phyloP scores from a whole-genome alignment of 64 coral and sea anemone species.

The Pocillopora damicornis region DNA sequence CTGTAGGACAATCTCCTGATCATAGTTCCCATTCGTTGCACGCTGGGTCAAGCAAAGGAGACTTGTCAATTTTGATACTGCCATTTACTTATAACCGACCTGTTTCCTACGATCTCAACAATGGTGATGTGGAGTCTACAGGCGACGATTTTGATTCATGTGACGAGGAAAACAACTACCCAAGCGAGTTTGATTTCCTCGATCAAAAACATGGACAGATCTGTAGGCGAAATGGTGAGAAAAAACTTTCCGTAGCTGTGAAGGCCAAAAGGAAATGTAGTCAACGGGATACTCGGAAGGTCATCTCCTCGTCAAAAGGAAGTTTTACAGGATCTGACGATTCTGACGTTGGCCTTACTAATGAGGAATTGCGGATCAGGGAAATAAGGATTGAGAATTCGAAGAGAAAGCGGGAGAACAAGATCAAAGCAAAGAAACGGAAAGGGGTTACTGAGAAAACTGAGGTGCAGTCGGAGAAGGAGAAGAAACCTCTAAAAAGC shows the following conservation, averaged over 20 bases:
- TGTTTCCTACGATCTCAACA: neutral
- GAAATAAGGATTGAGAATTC: neutral
- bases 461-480: neutral
- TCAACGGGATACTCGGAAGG: neutral
- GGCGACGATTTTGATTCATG: conserved; percentile 11
- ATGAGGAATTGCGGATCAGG: conserved; percentile 15
- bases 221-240: neutral
- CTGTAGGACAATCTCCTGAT: neutral
- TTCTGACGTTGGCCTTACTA: neutral
- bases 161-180: conserved; percentile 11
- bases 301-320: neutral
- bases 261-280: neutral
- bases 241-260: neutral
- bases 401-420: conserved; percentile 8
- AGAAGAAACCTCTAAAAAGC: neutral
- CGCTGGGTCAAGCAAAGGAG: neutral
- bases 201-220: conserved; percentile 33
- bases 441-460: neutral
- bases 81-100: neutral
- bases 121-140: neutral
- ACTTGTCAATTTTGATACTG: neutral
- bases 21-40: too few species aligned
- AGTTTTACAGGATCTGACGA: too few species aligned
- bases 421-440: neutral
- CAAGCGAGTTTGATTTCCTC: conserved; percentile 40